Evolutionary conservation across 2,888 invertebrate genomes (phyloP).

Genomic region (Agrochola litura): DNA sequence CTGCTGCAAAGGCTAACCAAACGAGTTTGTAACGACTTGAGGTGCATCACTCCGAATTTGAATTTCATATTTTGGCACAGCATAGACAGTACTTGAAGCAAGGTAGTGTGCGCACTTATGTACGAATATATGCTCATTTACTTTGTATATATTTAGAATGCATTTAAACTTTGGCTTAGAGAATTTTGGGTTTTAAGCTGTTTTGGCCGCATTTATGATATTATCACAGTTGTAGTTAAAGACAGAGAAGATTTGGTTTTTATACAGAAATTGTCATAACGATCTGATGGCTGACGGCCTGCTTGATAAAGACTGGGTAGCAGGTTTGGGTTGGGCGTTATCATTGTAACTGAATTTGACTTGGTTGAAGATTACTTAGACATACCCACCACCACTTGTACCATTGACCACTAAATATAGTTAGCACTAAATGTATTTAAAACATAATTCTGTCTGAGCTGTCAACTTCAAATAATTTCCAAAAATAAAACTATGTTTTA

Average conservation of each 20-base stretch:
- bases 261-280: too few relatives aligned
- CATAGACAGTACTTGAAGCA: constrained; percentile 69
- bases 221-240: too few relatives aligned
- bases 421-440: too few relatives aligned
- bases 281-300: background rate
- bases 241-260: background rate
- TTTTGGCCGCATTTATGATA: background rate
- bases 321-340: background rate
- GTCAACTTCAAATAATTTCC: background rate
- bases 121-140: constrained; percentile 46
- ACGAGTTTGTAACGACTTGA: constrained; percentile 83
- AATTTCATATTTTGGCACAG: constrained; percentile 77
- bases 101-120: constrained; percentile 36
- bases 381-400: background rate
- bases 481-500: background rate
- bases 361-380: background rate
- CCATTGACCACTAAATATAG: background rate
- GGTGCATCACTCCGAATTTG: constrained; percentile 77
- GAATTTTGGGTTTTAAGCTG: constrained; percentile 9
- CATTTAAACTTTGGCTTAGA: constrained; percentile 17
- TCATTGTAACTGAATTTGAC: too few relatives aligned
- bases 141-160: constrained; percentile 32
- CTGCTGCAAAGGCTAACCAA: constrained; percentile 71
- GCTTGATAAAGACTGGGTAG: background rate
- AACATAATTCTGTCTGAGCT: too few relatives aligned